Base-by-base conservation (phyloP, 2,888 invertebrate species). In the Eugnorisma glareosa region DNA sequence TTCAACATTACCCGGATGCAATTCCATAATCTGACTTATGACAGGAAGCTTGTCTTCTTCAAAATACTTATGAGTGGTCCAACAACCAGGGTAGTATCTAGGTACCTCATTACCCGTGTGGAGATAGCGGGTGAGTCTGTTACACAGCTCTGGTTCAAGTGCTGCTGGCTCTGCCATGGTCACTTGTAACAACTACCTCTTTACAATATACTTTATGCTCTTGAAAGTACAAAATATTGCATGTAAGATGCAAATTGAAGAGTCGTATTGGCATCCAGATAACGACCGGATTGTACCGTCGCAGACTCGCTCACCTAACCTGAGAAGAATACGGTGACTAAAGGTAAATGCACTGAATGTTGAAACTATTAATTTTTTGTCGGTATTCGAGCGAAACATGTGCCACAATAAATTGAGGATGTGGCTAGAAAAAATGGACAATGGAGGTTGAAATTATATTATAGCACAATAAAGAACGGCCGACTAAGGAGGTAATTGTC, bases 61-160 rank as follows among this genome's bases (percentile, higher is more conserved):
- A 87, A 95, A 97, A 86, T 97, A 97, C 83, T 97, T 95, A 81
- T 97, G 97, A 21, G 95, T 89, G 51, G 94, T 91, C 97, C 97
- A 97, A 87, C 96, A 96, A 57, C 97, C 97, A 68, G 97, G 97
- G 83, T 94, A 97, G 90, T 97, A 97, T 79, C 95, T 96, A 0
- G 97, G 97, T 28, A 93, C 84, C 85, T 97, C 97, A 89, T 94
- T 94, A 4, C 97, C 97, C 71, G 97, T 95, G 84, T 97, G 97
- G 15, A 97, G 90, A 86, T 94, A 97, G 72, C 97, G 94, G 59
- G 93, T 93, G 79, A 97, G 90, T 71, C 94, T 93, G 82, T 94
- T 96, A 76, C 93, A 93, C 51, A 95, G 89, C 72, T 90, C 90
- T 35, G 93, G 91, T 89, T 95, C 93, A 74, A 96, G 91, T 57